A percentile compares a stretch with the other conserved stretches of the same genome.
phyloP scores from a whole-genome alignment of 2,113 vertebrate species.

The Diadophis punctatus region DNA sequence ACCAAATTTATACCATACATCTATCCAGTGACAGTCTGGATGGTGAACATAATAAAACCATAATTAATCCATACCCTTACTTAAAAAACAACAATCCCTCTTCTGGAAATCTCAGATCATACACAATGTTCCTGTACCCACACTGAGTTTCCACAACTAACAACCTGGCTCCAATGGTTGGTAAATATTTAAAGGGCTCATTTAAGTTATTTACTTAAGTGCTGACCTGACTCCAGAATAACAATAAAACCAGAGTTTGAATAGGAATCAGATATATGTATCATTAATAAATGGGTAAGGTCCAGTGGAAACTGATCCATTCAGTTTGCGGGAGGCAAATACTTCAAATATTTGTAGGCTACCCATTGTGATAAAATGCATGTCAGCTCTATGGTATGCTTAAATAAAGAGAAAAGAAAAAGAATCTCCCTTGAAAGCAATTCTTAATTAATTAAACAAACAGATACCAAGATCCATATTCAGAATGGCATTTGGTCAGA shows the following conservation, averaged over 20 bases:
- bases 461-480: neutral
- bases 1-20: neutral
- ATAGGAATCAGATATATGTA: neutral
- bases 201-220: conserved; percentile 9
- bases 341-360: neutral
- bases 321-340: neutral
- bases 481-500: neutral
- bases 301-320: neutral
- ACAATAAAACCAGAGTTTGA: neutral
- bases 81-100: neutral
- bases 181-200: neutral
- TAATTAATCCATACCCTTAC: neutral
- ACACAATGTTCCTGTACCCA: neutral
- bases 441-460: neutral
- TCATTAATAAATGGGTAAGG: neutral
- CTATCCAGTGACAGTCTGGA: neutral
- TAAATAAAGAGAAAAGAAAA: neutral
- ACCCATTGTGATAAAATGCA: neutral
- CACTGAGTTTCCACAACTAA: neutral
- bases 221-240: conserved; percentile 8
- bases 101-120: neutral
- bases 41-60: neutral
- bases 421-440: neutral
- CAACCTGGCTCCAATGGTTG: neutral
- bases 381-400: neutral